Conservation (phyloP, 2,113 vertebrate genomes). For the Donacobius atricapilla region DNA sequence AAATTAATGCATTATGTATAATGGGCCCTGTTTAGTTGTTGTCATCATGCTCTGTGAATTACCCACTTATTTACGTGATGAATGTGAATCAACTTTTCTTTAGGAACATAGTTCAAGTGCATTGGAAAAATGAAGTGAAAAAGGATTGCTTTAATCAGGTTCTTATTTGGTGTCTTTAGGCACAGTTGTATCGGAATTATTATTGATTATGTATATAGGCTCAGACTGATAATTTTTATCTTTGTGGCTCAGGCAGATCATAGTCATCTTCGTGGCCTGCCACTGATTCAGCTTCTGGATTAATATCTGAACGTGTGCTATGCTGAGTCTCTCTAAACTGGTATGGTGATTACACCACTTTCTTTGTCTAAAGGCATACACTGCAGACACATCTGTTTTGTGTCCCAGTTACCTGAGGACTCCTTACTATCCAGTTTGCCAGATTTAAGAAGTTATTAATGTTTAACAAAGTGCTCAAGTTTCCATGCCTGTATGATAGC, state of each 20-base stretch:
- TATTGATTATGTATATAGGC: background rate
- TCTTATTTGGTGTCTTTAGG: background rate
- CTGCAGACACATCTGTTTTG: background rate
- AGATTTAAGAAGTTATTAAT: background rate
- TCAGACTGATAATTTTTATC: background rate
- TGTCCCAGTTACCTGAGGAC: background rate
- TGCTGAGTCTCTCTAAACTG: background rate
- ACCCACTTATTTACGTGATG: background rate
- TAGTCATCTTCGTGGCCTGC: background rate
- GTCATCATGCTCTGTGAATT: background rate
- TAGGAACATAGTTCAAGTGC: background rate
- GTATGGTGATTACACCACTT: background rate
- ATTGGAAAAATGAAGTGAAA: background rate
- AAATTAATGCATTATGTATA: background rate
- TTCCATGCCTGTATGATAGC: background rate
- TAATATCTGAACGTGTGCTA: background rate
- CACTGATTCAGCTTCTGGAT: background rate
- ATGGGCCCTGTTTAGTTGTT: background rate
- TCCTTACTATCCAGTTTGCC: background rate
- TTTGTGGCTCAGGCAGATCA: background rate
- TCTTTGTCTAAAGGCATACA: background rate
- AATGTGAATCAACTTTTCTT: background rate
- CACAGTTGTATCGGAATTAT: background rate
- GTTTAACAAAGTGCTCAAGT: background rate
- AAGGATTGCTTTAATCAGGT: background rate